Conservation (phyloP, 2,797 vertebrate species). For the Rachycentron canadum region DNA sequence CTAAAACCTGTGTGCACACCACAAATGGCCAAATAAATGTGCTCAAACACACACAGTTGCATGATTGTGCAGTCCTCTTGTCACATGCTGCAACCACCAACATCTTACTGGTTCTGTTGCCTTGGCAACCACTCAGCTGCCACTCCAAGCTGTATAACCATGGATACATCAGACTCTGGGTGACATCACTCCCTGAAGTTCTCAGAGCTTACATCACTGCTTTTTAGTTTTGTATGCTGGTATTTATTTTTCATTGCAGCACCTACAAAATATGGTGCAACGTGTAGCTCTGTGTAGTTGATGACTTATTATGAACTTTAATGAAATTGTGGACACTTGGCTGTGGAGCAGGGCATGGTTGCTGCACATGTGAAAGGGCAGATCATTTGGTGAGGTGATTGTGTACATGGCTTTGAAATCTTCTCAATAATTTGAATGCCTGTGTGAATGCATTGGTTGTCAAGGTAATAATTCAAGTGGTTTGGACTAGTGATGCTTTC, state of each 20-base stretch:
- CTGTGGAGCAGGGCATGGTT: background rate
- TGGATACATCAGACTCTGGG: slow-evolving; percentile 62
- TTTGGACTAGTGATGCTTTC: slow-evolving; percentile 26
- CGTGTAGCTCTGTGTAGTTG: background rate
- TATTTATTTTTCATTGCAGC: background rate
- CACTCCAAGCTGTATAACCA: slow-evolving; percentile 80
- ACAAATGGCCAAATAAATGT: background rate
- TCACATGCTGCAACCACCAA: slow-evolving; percentile 37
- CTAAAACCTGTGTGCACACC: background rate
- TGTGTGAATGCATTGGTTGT: slow-evolving; percentile 37
- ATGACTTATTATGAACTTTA: background rate
- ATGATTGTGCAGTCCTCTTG: slow-evolving; percentile 23
- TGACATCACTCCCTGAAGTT: slow-evolving; percentile 68
- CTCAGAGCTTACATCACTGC: slow-evolving; percentile 56
- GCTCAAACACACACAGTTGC: background rate
- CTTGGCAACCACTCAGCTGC: slow-evolving; percentile 79
- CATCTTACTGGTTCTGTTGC: slow-evolving; percentile 67
- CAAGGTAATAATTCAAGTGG: slow-evolving; percentile 47
- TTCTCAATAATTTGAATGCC: slow-evolving; percentile 10
- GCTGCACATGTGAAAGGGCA: slow-evolving; percentile 13
- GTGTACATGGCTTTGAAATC: slow-evolving; percentile 46
- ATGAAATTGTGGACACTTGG: slow-evolving; percentile 31
- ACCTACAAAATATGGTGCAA: background rate
- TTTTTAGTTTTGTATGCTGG: background rate
- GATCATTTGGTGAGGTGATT: slow-evolving; percentile 38